Evolutionary conservation across 64 coral and sea anemone species (phyloP).

Genomic region (Catalaphyllia jardinei): DNA sequence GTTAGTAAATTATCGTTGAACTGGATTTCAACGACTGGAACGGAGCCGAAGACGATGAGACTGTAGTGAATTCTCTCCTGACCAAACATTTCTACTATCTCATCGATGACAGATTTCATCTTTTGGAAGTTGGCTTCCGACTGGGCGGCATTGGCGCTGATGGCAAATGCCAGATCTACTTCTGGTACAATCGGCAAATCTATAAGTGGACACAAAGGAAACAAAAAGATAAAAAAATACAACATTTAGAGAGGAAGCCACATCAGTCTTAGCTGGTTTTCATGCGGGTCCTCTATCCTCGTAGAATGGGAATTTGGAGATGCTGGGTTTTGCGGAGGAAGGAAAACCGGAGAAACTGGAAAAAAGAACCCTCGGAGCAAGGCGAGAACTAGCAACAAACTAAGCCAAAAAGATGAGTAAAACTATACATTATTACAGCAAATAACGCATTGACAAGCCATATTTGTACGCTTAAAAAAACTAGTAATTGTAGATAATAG

Average conservation of each 20-base stretch:
- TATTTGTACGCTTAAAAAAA: not conserved
- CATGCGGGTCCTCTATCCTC: no score
- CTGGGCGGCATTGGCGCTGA: slow-evolving; percentile 42
- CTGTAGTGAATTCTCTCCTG: slow-evolving; percentile 59
- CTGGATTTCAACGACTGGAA: slow-evolving; percentile 26
- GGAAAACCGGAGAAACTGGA: no score
- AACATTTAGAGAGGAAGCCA: no score
- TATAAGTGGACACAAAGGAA: not conserved
- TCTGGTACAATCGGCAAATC: slow-evolving; percentile 41
- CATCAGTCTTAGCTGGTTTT: no score
- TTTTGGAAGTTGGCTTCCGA: slow-evolving; percentile 39
- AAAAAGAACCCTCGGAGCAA: no score
- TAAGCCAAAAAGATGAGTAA: no score
- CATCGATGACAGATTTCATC: slow-evolving; percentile 56
- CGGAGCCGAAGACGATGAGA: slow-evolving; percentile 58
- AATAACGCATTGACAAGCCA: no score
- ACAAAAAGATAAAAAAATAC: not conserved
- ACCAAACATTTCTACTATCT: slow-evolving; percentile 57
- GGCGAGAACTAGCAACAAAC: no score
- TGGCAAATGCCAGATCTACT: slow-evolving; percentile 76
- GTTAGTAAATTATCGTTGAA: slow-evolving; percentile 13
- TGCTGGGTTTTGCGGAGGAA: no score
- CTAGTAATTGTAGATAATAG: not conserved
- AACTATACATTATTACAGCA: no score
- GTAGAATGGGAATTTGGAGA: no score